Evolutionary conservation across 2,888 invertebrate genomes (phyloP), one percentile per base, ranked within the genome.

Genomic region (Aleiodes alternator): DNA sequence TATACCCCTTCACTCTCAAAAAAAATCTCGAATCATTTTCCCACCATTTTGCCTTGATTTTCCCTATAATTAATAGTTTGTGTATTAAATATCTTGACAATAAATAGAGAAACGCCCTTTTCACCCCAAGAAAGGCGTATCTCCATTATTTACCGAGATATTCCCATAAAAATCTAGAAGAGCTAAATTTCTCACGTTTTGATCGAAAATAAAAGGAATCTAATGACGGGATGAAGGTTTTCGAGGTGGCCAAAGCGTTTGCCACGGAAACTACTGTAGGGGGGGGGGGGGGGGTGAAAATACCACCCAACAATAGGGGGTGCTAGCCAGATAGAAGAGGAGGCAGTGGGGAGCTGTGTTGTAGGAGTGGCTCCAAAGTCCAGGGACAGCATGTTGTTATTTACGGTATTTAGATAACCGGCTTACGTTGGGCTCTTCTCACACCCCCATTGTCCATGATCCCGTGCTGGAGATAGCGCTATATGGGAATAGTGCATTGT

Each of bases 321-420:
- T 48, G 66, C 64, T 48, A 69, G 31, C 38, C 38, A 56, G 66
- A 14, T 68, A 64, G 71, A 72, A 57, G 71, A 72, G 72, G 38
- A 31, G 76, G 56, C 38, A 72, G 57, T 72, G 31, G 78, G 79
- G 78, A 76, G 34, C 34, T 34, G 34, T 77, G 75, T 70, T 72
- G 78, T 64, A 71, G 79, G 75, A 77, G 74, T 77, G 76, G 78
- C 79, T 78, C 72, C 78, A 78, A 72, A 68, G 72, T 72, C 75
- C 72, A 51, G 69, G 76, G 66, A 80, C 81, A 82, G 80, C 79
- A 76, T 78, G 78, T 80, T 80, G 84, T 89, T 89, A 89, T 88
- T 89, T 89, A 89, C 88, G 88, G 88, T 87, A 88, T 88, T 89
- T 88, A 89, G 89, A 89, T 89, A 89, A 89, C 88, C 87, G 88